These are phyloP conservation scores for Wiebesia pumilae DNA, from an alignment of 1,140 invertebrate genomes.

Conservation along the genomic window DNA sequence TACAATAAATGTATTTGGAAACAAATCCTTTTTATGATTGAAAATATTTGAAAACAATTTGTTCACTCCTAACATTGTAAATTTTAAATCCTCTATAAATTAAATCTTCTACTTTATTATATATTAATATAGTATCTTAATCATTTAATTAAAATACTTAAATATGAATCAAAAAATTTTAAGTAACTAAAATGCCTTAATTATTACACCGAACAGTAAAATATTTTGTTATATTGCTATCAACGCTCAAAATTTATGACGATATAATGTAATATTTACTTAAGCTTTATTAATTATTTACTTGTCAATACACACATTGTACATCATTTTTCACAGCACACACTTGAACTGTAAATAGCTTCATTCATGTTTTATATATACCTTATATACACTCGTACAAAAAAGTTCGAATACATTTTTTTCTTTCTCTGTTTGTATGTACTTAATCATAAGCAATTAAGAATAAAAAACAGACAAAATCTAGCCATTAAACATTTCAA, in stretches of 20 bases:
- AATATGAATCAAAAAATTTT: not conserved
- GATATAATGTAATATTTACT: not conserved
- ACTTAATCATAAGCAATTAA: slow-evolving; percentile 8
- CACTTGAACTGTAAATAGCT: slow-evolving; percentile 20
- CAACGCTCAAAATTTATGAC: not conserved
- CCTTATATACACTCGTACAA: not conserved
- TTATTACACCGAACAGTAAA: not conserved
- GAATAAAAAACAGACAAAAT: not conserved
- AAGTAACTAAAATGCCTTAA: not conserved
- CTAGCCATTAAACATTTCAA: not conserved
- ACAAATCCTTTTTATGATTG: too few species aligned
- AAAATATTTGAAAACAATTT: too few species aligned
- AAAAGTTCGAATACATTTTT: not conserved
- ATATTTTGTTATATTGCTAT: slow-evolving; percentile 24
- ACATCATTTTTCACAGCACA: not conserved
- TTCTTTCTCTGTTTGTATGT: slow-evolving; percentile 13
- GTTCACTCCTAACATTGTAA: too few species aligned
- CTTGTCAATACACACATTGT: not conserved
- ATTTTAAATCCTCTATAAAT: too few species aligned
- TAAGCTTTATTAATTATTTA: not conserved
- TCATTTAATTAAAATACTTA: too few species aligned
- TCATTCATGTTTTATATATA: not conserved
- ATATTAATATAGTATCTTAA: too few species aligned
- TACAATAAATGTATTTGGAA: too few species aligned
- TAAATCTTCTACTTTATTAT: too few species aligned